Base-by-base conservation (phyloP, 2,797 vertebrate species). In the Notolepis coatsorum region DNA sequence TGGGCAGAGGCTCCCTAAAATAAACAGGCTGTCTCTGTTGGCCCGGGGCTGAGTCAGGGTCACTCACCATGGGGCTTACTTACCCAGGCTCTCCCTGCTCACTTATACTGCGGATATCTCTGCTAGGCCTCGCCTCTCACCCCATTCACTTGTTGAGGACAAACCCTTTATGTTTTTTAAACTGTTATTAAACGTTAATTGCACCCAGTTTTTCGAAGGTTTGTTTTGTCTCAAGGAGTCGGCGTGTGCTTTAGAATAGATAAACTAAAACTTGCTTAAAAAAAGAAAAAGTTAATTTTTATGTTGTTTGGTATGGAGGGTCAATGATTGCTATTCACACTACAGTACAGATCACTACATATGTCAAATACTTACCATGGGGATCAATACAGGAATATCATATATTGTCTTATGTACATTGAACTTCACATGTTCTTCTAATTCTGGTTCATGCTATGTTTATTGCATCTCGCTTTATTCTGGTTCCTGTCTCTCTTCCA, bases 1-100 rank as follows among this genome's bases (percentile, higher is more conserved):
- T 48, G 2, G 61, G 66, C 73, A 77, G 74, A 80, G 76, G 82
- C 80, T 89, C 80, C 82, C 81, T 84, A 88, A 90, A 88, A 87
- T 87, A 90, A 89, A 85, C 86, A 87, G 64, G 72, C 73, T 66
- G 73, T 66, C 82, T 74, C 66, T 79, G 71, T 59, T 71, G 73
- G 59, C 60, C 68, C 33, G 5, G 68, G 78, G 69, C 55, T 23
- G 46, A 80, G 74, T 79, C 82, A 65, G 72, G 80, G 80, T 88
- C 80, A 70, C 77, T 2, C 85, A 53, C 64, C 74, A 77, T 58
- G 77, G 70, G 25, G 75, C 73, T 71, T 48, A 20, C 72, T 71
- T 71, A 30, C 54, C 61, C 4, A 47, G 65, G 56, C 69, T 84
- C 59, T 67, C 74, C 55, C 72, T 79, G 70, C 57, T 65, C 68